Evolutionary conservation across 2,113 vertebrate genomes (phyloP), one percentile per base, ranked within the genome.

Genomic region (Willisornis vidua): DNA sequence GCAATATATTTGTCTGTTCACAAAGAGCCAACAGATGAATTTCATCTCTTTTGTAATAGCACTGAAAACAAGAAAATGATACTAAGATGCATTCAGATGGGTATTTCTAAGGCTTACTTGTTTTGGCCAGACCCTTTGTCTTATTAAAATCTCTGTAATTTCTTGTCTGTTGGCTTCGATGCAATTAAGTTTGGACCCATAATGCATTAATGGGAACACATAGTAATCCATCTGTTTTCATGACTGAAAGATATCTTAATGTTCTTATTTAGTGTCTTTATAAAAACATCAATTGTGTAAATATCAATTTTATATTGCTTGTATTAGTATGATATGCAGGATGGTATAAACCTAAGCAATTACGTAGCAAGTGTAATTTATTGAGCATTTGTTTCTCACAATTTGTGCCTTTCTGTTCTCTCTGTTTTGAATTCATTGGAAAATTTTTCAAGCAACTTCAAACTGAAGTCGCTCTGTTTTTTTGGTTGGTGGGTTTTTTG

Each of bases 21-120:
- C 73, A 75, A 49, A 75, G 48, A 94, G 49, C 57, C 0, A 2
- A 79, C 66, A 89, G 92, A 94, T 87, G 49, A 94, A 86, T 93
- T 93, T 72, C 5, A 72, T 93, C 28, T 41, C 75, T 88, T 70
- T 58, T 92, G 49, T 81, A 87, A 89, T 29, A 82, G 46, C 49
- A 73, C 66, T 55, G 49, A 92, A 89, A 93, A 57, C 37, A 93
- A 78, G 57, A 88, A 91, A 77, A 93, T 89, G 28, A 26, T 74
- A 59, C 63, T 23, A 52, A 76, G n/a, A 85, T 35, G n/a, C 54
- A 83, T 76, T 93, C 43, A 87, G 35, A 87, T 63, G 46, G 29
- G 45, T 93, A 35, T 91, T 97, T 95, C 65, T 59, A 84, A 89
- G 57, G 12, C 29, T 90, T 74, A 51, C 41, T 87, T 66, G 33